Conservation (phyloP, 2,888 invertebrate genomes). For the Microchrysa polita region DNA sequence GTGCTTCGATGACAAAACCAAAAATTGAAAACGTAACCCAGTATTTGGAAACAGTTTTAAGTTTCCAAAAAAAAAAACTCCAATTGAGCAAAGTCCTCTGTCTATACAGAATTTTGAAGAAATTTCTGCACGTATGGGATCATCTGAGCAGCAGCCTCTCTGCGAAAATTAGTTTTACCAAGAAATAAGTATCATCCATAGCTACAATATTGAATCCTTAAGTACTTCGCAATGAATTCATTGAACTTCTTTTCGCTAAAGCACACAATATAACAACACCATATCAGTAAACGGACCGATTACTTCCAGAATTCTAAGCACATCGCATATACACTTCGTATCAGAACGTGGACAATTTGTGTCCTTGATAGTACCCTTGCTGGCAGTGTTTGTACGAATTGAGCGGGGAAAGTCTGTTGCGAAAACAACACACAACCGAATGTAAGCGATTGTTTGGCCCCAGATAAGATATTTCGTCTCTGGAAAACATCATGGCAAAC, state of each 20-base stretch:
- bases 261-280: constrained; percentile 23
- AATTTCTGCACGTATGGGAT: too few species aligned
- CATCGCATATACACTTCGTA: constrained; percentile 7
- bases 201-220: background rate
- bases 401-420: background rate
- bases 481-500: constrained; percentile 37
- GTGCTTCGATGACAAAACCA: too few species aligned
- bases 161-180: background rate
- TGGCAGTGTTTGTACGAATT: background rate
- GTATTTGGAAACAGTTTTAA: too few species aligned
- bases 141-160: too few species aligned
- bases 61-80: too few species aligned
- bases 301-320: constrained; percentile 31
- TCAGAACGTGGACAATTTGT: too few species aligned
- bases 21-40: too few species aligned
- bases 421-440: background rate
- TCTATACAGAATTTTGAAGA: too few species aligned
- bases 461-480: background rate
- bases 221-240: constrained; percentile 17
- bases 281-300: constrained; percentile 17
- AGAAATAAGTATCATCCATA: background rate
- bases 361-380: background rate
- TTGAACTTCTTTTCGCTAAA: too few species aligned
- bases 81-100: too few species aligned
- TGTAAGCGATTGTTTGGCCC: background rate